A percentile compares a stretch with the other conserved stretches of the same genome.
phyloP scores from a whole-genome alignment of 2,797 vertebrate species.

The Takifugu ocellatus region DNA sequence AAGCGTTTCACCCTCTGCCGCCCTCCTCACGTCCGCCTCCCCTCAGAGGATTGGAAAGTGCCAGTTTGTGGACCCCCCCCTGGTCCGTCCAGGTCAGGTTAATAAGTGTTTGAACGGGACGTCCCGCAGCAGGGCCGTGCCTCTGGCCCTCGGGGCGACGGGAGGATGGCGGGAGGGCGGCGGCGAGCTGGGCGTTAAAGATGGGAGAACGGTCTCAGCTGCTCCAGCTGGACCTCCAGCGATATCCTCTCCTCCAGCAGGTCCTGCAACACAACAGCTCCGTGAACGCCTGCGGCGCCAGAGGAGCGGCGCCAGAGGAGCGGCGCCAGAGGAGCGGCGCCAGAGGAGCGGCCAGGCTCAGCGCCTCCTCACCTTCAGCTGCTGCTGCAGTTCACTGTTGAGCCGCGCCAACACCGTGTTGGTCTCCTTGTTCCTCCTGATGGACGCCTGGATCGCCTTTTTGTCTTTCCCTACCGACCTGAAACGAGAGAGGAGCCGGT shows the following conservation, averaged over 20 bases:
- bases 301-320: too few species aligned
- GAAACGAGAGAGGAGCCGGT: conserved; percentile 18
- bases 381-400: conserved; percentile 97
- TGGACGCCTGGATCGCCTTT: conserved; percentile 98
- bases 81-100: conserved; percentile 37
- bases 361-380: conserved; percentile 81
- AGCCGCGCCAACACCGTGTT: conserved; percentile 97
- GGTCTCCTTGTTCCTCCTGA: conserved; percentile 98
- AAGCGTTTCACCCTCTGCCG: conserved; percentile 16
- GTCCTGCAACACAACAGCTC: conserved; percentile 76
- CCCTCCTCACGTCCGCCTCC: conserved; percentile 36
- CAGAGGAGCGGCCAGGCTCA: too few species aligned
- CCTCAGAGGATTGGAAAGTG: conserved; percentile 56
- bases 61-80: conserved; percentile 44
- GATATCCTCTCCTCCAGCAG: conserved; percentile 98
- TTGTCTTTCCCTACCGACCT: conserved; percentile 98
- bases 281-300: background rate
- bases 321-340: too few species aligned
- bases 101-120: conserved; percentile 38
- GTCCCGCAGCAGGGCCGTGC: conserved; percentile 13
- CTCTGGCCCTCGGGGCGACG: conserved; percentile 16
- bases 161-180: conserved; percentile 33
- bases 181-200: conserved; percentile 81
- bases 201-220: conserved; percentile 98
- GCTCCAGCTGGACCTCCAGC: conserved; percentile 98